Base-by-base conservation (phyloP, 2,888 invertebrate species). In the Neuroscelio doddi region DNA sequence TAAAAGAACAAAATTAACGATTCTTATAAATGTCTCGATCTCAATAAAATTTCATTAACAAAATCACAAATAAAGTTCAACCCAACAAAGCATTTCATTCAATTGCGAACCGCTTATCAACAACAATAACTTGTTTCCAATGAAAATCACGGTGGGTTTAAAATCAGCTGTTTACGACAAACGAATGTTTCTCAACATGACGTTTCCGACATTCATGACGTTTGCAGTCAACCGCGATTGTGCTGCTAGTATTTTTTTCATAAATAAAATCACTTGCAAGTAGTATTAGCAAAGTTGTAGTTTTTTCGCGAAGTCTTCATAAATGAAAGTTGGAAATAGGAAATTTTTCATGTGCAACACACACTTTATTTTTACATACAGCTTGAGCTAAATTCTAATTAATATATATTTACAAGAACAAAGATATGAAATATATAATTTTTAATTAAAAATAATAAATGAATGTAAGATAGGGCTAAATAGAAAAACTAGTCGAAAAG, bases 131-230 rank as follows among this genome's bases (percentile, higher is more conserved):
- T n/a, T n/a, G n/a, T n/a, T n/a, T n/a, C n/a, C n/a, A n/a, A n/a
- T n/a, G n/a, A n/a, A n/a, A n/a, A n/a, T n/a, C n/a, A n/a, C n/a
- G n/a, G n/a, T n/a, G n/a, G n/a, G n/a, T n/a, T n/a, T 21, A 21
- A 21, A 21, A 30, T 30, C 30, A 30, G 30, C 30, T 30, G 30
- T 30, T 30, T 30, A 30, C 30, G 30, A 30, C 30, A 30, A 9
- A 9, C 30, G 30, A 30, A 30, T 30, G 30, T 30, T 30, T 30
- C 10, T 9, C 3, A 30, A 10, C 30, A 30, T 30, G 30, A 30
- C 30, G 30, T 9, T 30, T 30, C 30, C 30, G 8, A 9, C 10
- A 30, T 2, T 30, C 9, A 30, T 30, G 30, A 30, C 30, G 30
- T 30, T 21, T 21, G 21, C 21, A 21, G 30, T 10, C 2, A 10